Base-by-base conservation (phyloP, 2,797 vertebrate genomes). In the Thaleichthys pacificus region DNA sequence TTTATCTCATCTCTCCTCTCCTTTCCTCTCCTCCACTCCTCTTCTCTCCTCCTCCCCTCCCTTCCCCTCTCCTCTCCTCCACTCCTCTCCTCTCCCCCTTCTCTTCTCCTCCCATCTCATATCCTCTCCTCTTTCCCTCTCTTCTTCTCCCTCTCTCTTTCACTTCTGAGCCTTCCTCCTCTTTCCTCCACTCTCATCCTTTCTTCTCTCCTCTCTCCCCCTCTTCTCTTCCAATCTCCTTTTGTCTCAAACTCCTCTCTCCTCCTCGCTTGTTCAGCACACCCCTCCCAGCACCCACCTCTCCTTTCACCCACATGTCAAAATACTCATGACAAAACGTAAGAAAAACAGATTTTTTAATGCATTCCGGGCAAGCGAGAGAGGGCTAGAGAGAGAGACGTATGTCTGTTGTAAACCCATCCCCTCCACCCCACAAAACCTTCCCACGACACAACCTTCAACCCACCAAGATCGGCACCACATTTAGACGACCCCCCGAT, bases 111-210 rank as follows among this genome's bases (percentile, higher is more conserved):
- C 26, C 1, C 26, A 76, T 56, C 83, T 85, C 85, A 69, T 77
- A 3, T 22, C 3, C 60, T 61, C 24, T 62, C 24, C 15, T 24
- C 26, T 26, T 1, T 7, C 5, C 22, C 26, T 15, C 8, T 14
- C 14, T 6, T 26, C 22, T 4, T 5, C 15, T 26, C 26, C 4
- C 26, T 62, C 22, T 26, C 15, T 26, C 26, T 26, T 62, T 15
- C 26, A 2, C 26, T 78, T 56, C 82, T 85, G 54, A 21, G 76
- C 85, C 70, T 77, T 85, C 77, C 83, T 85, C 87, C 80, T 87
- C 89, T 24, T 60, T 35, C 32, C 5, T 35, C 57, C 15, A 8
- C 22, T 24, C 4, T 3, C 21, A n/a, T 60, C 17, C 22, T 24
- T 60, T 19, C 9, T 21, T 21, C 6, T 60, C n/a, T 12, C 38